Evolutionary conservation across 2,113 vertebrate genomes (phyloP).

Genomic region (Peromyscus californicus): DNA sequence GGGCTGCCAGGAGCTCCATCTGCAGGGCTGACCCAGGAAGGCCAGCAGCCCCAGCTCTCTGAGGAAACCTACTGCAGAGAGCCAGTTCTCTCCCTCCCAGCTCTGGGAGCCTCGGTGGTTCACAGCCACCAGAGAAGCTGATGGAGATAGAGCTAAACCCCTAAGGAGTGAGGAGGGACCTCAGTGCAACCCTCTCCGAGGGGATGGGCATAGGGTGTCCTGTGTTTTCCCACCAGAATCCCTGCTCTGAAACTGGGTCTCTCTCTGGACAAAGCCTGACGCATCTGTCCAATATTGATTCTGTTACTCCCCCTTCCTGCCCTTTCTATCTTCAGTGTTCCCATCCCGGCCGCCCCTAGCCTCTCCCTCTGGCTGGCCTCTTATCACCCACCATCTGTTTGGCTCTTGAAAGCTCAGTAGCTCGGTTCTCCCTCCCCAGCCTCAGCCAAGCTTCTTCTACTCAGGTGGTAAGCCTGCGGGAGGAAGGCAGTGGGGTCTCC

Average conservation of each 20-base stretch:
- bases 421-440: neutral
- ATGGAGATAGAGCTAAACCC: accelerated
- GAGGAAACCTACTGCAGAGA: neutral
- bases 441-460: neutral
- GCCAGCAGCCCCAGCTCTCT: neutral
- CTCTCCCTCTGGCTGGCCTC: neutral
- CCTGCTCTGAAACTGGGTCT: conserved; percentile 66
- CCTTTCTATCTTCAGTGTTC: neutral
- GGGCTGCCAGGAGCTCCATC: neutral
- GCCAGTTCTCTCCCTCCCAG: neutral
- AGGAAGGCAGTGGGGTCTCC: neutral
- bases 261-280: conserved; percentile 70
- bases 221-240: conserved; percentile 43
- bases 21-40: neutral
- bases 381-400: too few relatives aligned
- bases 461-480: neutral
- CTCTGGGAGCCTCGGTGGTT: neutral
- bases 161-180: neutral
- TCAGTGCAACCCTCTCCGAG: neutral
- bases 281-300: conserved; percentile 61
- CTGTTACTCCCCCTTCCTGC: conserved; percentile 10
- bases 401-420: neutral
- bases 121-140: neutral
- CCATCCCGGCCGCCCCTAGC: too few relatives aligned
- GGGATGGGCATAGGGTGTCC: neutral